Evolutionary conservation across 2,797 vertebrate genomes (phyloP), one percentile per base, ranked within the genome.

Genomic region (Myioborus melanocephalus): DNA sequence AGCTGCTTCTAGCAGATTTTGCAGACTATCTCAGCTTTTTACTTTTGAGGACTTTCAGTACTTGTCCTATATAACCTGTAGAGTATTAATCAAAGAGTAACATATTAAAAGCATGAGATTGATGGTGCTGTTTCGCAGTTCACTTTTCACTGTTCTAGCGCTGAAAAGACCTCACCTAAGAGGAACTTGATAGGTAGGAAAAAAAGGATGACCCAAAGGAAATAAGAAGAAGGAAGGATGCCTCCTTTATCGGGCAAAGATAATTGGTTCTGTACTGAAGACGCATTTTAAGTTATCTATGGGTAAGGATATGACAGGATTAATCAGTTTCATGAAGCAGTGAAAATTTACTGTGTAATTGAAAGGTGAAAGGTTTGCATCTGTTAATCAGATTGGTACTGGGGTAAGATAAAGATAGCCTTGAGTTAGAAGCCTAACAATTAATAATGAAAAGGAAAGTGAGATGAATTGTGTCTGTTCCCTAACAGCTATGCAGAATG

Each of bases 341-440:
- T 91, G 60, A 93, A 61, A 95, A 93, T 91, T 85, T 85, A 78
- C 69, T 81, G 19, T 21, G n/a, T 83, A 83, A 93, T 46, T 85
- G 70, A 89, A 92, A 96, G 87, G 84, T 90, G 78, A 92, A 79
- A 90, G 63, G 81, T 95, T 89, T 94, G 53, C 71, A 68, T 92
- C 76, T 0, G 0, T 94, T 95, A 89, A 78, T 92, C 68, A 87
- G 61, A 80, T 75, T 66, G 50, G n/a, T 82, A 52, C 19, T 53
- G 41, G n/a, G 18, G 37, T 90, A 70, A 89, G 71, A 70, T 79
- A 76, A 89, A 93, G 85, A 86, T 55, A 92, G 65, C 55, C 44
- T 69, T 89, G 81, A 91, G 44, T 60, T 55, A 82, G 64, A 90
- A 91, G 46, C 79, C 59, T 88, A 83, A 39, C 35, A 88, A 49